phyloP scores from a whole-genome alignment of 1,140 invertebrate genomes.

The Linepithema humile region DNA sequence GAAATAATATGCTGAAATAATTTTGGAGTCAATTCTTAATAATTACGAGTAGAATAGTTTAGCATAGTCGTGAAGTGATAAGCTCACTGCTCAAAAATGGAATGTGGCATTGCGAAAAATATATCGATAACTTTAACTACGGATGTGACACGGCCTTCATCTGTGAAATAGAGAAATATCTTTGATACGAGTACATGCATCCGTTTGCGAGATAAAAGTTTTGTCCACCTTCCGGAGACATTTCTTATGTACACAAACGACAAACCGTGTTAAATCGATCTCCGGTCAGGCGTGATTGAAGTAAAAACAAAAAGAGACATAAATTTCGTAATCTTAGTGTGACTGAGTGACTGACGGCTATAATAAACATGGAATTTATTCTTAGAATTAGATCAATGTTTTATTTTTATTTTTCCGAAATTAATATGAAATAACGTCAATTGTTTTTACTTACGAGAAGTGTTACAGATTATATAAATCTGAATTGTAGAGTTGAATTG shows the following conservation, averaged over 20 bases:
- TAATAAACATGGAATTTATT: constrained; percentile 27
- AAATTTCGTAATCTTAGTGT: constrained; percentile 43
- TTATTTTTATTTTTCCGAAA: background rate
- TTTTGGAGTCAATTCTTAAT: too few relatives aligned
- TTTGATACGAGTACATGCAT: background rate
- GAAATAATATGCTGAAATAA: too few relatives aligned
- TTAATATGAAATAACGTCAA: background rate
- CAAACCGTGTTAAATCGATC: constrained; percentile 60
- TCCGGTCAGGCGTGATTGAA: constrained; percentile 56
- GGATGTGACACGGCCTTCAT: constrained; percentile 17
- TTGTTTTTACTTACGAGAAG: background rate
- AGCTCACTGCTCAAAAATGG: background rate
- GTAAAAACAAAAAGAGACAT: constrained; percentile 56
- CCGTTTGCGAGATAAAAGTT: constrained; percentile 14
- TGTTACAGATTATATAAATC: constrained; percentile 39
- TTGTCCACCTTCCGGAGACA: constrained; percentile 11
- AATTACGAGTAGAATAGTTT: background rate
- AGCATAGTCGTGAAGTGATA: background rate
- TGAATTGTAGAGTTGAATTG: too few relatives aligned
- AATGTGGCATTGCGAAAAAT: background rate
- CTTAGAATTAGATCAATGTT: constrained; percentile 29
- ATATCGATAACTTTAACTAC: background rate
- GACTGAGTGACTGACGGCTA: constrained; percentile 27
- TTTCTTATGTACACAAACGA: constrained; percentile 40
- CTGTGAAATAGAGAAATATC: background rate